Evolutionary conservation across 2,113 vertebrate species (phyloP).

Genomic region (Lasiurus cinereus): DNA sequence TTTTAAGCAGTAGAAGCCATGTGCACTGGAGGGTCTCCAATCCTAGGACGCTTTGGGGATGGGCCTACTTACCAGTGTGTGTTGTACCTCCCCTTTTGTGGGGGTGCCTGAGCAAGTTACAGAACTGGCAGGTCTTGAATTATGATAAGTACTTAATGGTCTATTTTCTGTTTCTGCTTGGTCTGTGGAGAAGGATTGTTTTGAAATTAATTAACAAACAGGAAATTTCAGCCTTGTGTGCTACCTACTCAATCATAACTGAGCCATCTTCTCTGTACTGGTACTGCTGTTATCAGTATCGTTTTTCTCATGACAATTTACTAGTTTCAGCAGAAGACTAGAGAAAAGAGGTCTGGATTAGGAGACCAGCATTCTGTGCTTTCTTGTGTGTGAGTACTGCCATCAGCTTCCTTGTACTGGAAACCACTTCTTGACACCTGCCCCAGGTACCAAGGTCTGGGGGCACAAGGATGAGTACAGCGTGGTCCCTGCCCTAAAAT

Average conservation of each 20-base stretch:
- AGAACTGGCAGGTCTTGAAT: background rate
- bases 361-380: background rate
- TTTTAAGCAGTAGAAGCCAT: background rate
- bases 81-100: background rate
- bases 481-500: background rate
- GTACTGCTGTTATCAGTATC: background rate
- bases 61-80: background rate
- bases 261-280: background rate
- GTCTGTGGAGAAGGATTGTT: slow-evolving; percentile 22
- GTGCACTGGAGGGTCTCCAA: background rate
- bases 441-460: background rate
- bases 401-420: no score
- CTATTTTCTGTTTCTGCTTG: slow-evolving; percentile 60
- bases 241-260: background rate
- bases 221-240: background rate
- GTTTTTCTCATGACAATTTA: background rate
- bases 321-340: background rate
- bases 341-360: background rate
- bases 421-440: background rate
- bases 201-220: slow-evolving; percentile 42
- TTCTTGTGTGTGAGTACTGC: background rate
- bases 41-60: background rate
- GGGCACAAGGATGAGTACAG: background rate
- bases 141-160: background rate
- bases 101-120: background rate